phyloP scores from a whole-genome alignment of 1,140 invertebrate species.

The Bombus haemorrhoidalis region DNA sequence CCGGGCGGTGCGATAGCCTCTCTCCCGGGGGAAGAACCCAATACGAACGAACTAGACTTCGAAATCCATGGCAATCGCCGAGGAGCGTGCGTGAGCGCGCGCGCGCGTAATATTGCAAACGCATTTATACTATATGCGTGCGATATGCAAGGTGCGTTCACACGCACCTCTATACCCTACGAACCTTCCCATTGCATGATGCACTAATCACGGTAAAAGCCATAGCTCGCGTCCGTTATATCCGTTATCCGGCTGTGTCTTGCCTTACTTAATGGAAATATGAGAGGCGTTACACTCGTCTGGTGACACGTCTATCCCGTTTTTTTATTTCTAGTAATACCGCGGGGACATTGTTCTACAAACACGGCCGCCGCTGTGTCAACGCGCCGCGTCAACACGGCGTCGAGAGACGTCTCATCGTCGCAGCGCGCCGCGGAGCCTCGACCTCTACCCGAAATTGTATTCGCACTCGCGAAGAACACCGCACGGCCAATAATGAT shows the following conservation, averaged over 20 bases:
- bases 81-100: background rate
- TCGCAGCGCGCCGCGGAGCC: background rate
- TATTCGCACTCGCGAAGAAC: background rate
- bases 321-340: constrained; percentile 59
- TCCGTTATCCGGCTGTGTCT: constrained; percentile 62
- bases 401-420: background rate
- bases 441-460: constrained; percentile 6
- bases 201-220: constrained; percentile 75
- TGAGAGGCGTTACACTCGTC: constrained; percentile 61
- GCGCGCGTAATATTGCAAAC: constrained; percentile 46
- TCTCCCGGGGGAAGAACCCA: constrained; percentile 10
- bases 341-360: constrained; percentile 47
- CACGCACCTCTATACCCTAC: constrained; percentile 35
- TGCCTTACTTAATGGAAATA: constrained; percentile 75
- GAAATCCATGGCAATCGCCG: background rate
- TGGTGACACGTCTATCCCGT: constrained; percentile 45
- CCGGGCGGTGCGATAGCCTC: background rate
- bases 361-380: constrained; percentile 18
- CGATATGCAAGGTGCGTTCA: constrained; percentile 26
- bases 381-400: background rate
- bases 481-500: background rate
- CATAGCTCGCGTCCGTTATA: constrained; percentile 56
- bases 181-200: constrained; percentile 53
- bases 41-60: constrained; percentile 42
- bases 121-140: constrained; percentile 41